Evolutionary conservation across 2,888 invertebrate species (phyloP).

Genomic region (Parnassius apollo): DNA sequence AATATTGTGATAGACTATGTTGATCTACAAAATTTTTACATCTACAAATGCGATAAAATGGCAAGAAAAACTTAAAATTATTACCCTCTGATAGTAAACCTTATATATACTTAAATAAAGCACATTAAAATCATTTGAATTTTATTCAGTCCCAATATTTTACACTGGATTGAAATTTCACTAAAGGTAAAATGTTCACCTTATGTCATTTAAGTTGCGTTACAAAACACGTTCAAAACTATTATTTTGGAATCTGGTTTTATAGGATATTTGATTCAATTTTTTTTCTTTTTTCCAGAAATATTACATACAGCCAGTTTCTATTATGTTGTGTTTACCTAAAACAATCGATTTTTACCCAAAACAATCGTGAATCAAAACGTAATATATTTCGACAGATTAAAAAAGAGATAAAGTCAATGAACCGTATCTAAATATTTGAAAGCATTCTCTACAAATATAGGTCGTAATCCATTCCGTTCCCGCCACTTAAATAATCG

Average conservation of each 20-base stretch:
- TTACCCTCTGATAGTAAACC: constrained; percentile 8
- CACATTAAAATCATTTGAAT: neutral
- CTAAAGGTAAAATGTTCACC: neutral
- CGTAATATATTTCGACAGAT: constrained; percentile 3
- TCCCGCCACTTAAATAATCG: constrained; percentile 83
- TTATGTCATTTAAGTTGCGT: neutral
- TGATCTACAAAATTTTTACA: neutral
- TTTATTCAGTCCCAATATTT: constrained; percentile 1
- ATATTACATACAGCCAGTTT: too few species aligned
- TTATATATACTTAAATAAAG: constrained; percentile 5
- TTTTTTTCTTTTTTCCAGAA: too few species aligned
- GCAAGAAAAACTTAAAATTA: constrained; percentile 20
- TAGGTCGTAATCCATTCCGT: constrained; percentile 79
- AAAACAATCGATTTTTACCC: too few species aligned
- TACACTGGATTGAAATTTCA: neutral
- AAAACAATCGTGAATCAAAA: too few species aligned
- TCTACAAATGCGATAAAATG: constrained; percentile 22
- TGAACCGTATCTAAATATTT: constrained; percentile 17
- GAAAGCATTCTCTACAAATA: constrained; percentile 53
- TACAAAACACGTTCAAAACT: too few species aligned
- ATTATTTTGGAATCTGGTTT: too few species aligned
- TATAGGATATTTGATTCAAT: too few species aligned
- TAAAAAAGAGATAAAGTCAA: constrained; percentile 1
- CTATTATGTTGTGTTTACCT: too few species aligned
- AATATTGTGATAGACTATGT: neutral